phyloP scores from a whole-genome alignment of 2,888 invertebrate genomes.

The Limnephilus auricula region DNA sequence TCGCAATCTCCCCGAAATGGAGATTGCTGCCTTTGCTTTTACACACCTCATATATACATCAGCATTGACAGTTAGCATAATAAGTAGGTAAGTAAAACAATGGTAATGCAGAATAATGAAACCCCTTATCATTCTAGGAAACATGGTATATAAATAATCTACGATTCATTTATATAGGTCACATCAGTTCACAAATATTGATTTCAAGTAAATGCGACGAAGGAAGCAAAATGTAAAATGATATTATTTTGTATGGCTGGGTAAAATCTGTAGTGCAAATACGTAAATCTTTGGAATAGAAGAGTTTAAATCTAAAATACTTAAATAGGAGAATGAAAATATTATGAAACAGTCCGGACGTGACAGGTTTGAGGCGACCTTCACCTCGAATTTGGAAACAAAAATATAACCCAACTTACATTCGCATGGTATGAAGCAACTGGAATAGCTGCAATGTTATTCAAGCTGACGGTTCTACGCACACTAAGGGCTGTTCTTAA shows the following conservation, averaged over 20 bases:
- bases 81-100: not conserved
- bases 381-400: conserved; percentile 70
- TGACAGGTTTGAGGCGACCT: not conserved
- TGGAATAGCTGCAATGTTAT: conserved; percentile 74
- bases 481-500: conserved; percentile 69
- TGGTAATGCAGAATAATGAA: not conserved
- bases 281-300: not conserved
- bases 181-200: not conserved
- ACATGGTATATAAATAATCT: no score
- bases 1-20: no score
- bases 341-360: conserved; percentile 10
- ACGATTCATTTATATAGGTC: not conserved
- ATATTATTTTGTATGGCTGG: not conserved
- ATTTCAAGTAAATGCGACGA: not conserved
- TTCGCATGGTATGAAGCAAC: conserved; percentile 86
- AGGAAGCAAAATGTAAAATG: not conserved
- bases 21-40: no score
- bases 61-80: not conserved
- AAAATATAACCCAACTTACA: conserved; percentile 76
- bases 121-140: no score
- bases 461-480: conserved; percentile 73
- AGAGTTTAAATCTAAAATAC: not conserved
- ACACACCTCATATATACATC: not conserved
- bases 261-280: not conserved
- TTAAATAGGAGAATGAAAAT: not conserved